Evolutionary conservation across 1,140 invertebrate species (phyloP), one percentile per base, ranked within the genome.

Genomic region (Carposina sasakii): DNA sequence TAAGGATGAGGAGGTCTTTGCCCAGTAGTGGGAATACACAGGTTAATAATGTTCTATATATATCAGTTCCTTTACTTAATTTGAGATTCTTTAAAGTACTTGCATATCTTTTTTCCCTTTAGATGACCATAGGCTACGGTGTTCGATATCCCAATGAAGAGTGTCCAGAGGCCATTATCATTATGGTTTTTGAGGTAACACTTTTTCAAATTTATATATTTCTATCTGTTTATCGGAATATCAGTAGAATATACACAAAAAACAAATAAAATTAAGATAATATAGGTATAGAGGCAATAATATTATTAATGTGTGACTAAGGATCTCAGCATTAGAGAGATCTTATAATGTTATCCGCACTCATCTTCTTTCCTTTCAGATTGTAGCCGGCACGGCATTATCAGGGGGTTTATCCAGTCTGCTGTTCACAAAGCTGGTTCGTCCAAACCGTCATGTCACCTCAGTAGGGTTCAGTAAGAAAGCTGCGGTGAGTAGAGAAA

Each of bases 161-260:
- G 62, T 97, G 95, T 71, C 91, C 93, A 0, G 92, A 94, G 71
- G 93, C 92, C 0, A 91, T 96, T 30, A 89, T 96, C 36, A 86
- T 96, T 1, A 86, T 90, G 60, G 86, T 89, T 8, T 57, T 81
- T 19, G 81, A 84, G 61, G 81, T 82, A 57, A 62, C 51, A n/a
- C n/a, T n/a, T n/a, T n/a, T n/a, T n/a, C n/a, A n/a, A n/a, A n/a
- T n/a, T n/a, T n/a, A n/a, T n/a, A n/a, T n/a, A n/a, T n/a, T n/a
- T n/a, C n/a, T n/a, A n/a, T n/a, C n/a, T n/a, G n/a, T n/a, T n/a
- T n/a, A n/a, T n/a, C n/a, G n/a, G n/a, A n/a, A n/a, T n/a, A n/a
- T n/a, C n/a, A n/a, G n/a, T n/a, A n/a, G n/a, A n/a, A n/a, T n/a
- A n/a, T n/a, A n/a, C n/a, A n/a, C n/a, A n/a, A n/a, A n/a, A n/a